A percentile compares a stretch with the other conserved stretches of the same genome.
phyloP scores from a whole-genome alignment of 2,797 vertebrate species.

The Danio aesculapii region DNA sequence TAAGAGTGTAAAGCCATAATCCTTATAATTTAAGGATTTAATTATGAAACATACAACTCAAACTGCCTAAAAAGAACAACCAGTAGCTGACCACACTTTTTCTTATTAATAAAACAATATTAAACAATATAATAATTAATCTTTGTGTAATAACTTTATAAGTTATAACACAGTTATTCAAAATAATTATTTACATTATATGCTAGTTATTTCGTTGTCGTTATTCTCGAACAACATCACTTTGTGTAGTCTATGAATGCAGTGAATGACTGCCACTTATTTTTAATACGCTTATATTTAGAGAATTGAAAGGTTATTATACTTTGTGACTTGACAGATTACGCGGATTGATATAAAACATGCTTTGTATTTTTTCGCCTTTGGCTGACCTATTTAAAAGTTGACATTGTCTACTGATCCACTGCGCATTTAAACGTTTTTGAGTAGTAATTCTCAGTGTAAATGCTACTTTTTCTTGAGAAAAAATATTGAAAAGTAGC shows the following conservation, averaged over 20 bases:
- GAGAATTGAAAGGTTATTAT: neutral
- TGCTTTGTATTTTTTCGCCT: neutral
- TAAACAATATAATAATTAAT: too few relatives aligned
- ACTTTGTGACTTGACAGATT: neutral
- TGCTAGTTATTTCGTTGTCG: too few relatives aligned
- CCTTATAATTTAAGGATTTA: neutral
- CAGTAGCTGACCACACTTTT: neutral
- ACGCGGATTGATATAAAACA: neutral
- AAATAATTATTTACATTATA: too few relatives aligned
- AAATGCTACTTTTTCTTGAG: neutral
- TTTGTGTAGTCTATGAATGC: neutral
- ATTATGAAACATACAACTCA: neutral
- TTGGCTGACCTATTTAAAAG: neutral
- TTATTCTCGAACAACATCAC: neutral
- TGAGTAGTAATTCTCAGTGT: neutral
- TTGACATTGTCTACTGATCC: neutral
- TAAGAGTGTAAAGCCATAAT: too few relatives aligned
- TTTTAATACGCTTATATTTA: neutral
- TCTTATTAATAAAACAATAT: neutral
- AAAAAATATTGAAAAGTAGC: neutral
- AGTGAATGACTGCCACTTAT: neutral
- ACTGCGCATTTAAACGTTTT: neutral
- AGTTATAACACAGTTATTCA: too few relatives aligned
- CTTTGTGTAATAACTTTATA: too few relatives aligned
- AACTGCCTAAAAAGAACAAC: neutral